phyloP scores from a whole-genome alignment of 2,888 invertebrate genomes.

The Anarsia innoxiella region DNA sequence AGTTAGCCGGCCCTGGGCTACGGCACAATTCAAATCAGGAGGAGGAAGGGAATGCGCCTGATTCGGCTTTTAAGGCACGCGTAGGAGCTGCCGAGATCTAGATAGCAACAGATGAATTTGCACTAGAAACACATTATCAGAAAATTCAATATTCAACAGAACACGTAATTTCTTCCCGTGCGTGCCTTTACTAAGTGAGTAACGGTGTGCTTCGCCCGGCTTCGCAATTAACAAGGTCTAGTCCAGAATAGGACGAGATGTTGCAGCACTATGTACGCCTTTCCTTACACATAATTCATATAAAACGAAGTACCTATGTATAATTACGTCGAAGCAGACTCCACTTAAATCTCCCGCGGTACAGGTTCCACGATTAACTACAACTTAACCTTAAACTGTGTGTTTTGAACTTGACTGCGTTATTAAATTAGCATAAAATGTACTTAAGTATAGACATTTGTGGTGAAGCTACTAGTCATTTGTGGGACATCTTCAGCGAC shows the following conservation, averaged over 20 bases:
- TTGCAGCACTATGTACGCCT: conserved; percentile 10
- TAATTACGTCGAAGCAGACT: conserved; percentile 9
- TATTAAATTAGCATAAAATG: conserved; percentile 28
- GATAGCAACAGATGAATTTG: conserved; percentile 6
- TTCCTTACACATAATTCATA: conserved; percentile 11
- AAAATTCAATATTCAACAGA: conserved; percentile 3
- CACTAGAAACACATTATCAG: conserved; percentile 2
- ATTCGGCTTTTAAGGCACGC: neutral
- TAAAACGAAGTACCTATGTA: conserved; percentile 13
- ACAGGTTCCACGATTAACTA: conserved; percentile 20
- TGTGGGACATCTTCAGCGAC: conserved; percentile 3
- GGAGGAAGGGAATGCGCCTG: conserved; percentile 9
- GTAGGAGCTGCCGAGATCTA: conserved; percentile 1
- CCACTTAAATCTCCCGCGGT: conserved; percentile 16
- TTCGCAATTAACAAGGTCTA: conserved; percentile 49
- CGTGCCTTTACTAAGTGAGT: conserved; percentile 26
- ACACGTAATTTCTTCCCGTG: neutral
- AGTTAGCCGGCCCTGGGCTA: conserved; percentile 6
- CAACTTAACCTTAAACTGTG: conserved; percentile 17
- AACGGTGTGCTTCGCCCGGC: conserved; percentile 40
- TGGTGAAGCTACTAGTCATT: neutral
- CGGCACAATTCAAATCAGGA: conserved; percentile 8
- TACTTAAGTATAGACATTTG: conserved; percentile 16
- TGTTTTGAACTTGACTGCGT: conserved; percentile 17
- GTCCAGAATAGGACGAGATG: conserved; percentile 37